These are phyloP conservation scores for Lithophane leautieri DNA, from an alignment of 2,888 invertebrate species.

Conservation along the genomic window DNA sequence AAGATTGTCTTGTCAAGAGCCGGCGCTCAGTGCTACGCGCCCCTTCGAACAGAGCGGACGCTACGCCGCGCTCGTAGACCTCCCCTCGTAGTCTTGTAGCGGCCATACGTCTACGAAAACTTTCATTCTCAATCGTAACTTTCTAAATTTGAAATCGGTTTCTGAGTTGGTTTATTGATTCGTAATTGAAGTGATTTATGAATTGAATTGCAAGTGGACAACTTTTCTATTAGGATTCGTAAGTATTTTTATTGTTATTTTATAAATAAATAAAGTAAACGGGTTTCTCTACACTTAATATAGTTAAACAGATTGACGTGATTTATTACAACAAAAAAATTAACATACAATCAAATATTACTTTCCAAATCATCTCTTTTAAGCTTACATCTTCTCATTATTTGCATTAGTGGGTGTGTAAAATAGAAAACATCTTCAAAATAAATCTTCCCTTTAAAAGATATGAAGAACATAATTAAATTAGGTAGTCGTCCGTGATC, in stretches of 20 bases:
- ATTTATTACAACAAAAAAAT: neutral
- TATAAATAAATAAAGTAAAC: neutral
- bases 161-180: constrained; percentile 53
- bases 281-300: neutral
- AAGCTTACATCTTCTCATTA: neutral
- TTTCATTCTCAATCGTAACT: constrained; percentile 54
- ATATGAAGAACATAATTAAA: constrained; percentile 32
- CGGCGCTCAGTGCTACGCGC: constrained; percentile 85
- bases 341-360: rapidly evolving
- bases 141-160: constrained; percentile 51
- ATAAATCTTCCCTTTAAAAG: constrained; percentile 6
- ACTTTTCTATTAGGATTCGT: constrained; percentile 76
- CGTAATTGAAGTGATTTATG: constrained; percentile 58
- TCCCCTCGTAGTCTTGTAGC: constrained; percentile 70
- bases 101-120: constrained; percentile 73
- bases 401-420: neutral
- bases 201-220: constrained; percentile 68
- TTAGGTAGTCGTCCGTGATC: constrained; percentile 17
- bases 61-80: constrained; percentile 72
- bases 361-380: neutral
- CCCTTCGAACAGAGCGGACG: constrained; percentile 84
- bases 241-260: constrained; percentile 68
- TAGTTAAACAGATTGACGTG: neutral
- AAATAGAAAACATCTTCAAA: neutral
- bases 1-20: constrained; percentile 89